phyloP scores from a whole-genome alignment of 2,888 invertebrate species.

The Idaea straminata region DNA sequence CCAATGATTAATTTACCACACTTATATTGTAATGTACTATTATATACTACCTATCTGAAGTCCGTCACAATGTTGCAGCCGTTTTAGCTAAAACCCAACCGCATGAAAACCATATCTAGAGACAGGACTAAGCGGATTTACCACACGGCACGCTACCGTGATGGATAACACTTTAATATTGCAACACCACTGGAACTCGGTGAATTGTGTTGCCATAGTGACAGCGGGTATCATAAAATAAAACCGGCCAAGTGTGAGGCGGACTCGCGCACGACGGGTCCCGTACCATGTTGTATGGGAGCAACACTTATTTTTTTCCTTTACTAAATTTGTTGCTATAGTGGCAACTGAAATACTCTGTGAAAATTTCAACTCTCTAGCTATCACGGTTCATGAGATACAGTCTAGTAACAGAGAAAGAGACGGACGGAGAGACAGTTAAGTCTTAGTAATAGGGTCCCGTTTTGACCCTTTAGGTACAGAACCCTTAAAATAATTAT shows the following conservation, averaged over 20 bases:
- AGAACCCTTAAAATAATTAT: no score
- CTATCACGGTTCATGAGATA: no score
- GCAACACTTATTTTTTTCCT: not conserved
- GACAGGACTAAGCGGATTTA: slow-evolving; percentile 23
- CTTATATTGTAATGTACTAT: no score
- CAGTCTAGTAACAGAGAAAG: no score
- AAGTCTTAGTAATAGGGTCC: no score
- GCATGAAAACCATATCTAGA: slow-evolving; percentile 14
- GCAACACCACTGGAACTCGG: slow-evolving; percentile 16
- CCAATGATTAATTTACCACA: no score
- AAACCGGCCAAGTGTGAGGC: not conserved
- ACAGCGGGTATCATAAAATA: not conserved
- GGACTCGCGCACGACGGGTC: not conserved
- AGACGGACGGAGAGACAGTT: no score
- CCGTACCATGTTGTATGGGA: not conserved
- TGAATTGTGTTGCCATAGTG: not conserved
- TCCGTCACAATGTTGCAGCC: not conserved
- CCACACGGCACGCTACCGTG: slow-evolving; percentile 16
- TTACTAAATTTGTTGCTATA: no score
- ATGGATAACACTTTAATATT: slow-evolving; percentile 32
- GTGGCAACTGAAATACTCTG: no score
- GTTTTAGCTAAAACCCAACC: slow-evolving; percentile 2
- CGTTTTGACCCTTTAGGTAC: no score
- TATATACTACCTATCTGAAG: no score
- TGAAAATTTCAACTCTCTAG: no score